Evolutionary conservation across 2,888 invertebrate species (phyloP).

Genomic region (Fabriciana adippe): DNA sequence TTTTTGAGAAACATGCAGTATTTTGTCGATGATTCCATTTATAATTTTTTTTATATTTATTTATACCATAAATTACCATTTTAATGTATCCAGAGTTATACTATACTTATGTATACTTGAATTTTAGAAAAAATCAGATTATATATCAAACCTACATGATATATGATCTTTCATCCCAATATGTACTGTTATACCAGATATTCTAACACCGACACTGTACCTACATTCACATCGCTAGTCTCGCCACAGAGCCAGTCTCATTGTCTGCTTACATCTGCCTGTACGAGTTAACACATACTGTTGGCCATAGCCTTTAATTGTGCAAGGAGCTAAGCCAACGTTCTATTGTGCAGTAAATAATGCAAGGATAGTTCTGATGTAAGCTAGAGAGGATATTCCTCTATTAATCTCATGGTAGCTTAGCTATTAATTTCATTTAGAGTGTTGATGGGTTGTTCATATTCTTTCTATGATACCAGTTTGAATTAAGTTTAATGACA

Average conservation of each 20-base stretch:
- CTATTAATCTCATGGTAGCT: neutral
- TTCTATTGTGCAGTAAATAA: slow-evolving; percentile 10
- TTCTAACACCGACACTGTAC: too few relatives aligned
- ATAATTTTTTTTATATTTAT: too few relatives aligned
- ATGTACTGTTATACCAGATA: neutral
- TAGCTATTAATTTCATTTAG: neutral
- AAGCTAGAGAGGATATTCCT: neutral
- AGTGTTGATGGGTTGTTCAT: neutral
- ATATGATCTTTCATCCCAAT: too few relatives aligned
- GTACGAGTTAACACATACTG: slow-evolving; percentile 9
- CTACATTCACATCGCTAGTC: neutral
- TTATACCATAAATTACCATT: too few relatives aligned
- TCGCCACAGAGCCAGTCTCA: neutral
- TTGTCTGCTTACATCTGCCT: slow-evolving; percentile 13
- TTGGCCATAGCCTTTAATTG: slow-evolving; percentile 15
- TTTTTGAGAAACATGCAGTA: too few relatives aligned
- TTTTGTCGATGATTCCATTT: too few relatives aligned
- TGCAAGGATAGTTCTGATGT: slow-evolving; percentile 8
- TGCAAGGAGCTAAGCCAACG: slow-evolving; percentile 5
- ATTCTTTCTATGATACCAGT: neutral
- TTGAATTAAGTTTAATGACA: neutral
- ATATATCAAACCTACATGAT: too few relatives aligned
- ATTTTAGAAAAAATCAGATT: neutral
- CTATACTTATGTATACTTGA: too few relatives aligned
- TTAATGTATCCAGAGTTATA: too few relatives aligned